Evolutionary conservation across 2,113 vertebrate species (phyloP), one percentile per base, ranked within the genome.

Genomic region (Lipotes vexillifer): DNA sequence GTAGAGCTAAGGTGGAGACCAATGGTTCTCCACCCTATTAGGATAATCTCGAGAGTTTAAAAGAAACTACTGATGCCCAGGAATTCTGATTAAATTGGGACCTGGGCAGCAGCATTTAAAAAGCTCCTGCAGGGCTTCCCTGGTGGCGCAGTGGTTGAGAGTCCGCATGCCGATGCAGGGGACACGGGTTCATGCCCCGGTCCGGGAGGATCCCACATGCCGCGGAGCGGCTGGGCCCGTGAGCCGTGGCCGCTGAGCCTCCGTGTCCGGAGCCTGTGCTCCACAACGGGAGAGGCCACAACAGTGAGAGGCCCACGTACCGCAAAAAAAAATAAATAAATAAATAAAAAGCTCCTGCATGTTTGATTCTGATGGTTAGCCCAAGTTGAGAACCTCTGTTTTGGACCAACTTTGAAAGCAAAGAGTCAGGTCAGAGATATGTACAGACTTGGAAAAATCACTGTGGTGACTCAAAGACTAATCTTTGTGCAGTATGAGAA

Each of bases 381-480:
- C 31, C 38, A 88, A 72, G 57, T 83, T 65, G 59, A 71, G 71
- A 59, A 11, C 6, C 21, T 96, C 52, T 86, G n/a, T 88, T 93
- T 97, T 74, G 41, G 72, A 74, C 55, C 94, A 90, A 38, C 36
- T 94, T 90, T 96, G 44, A 95, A 94, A 95, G 49, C 36, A 88
- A 27, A 38, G 46, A 91, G 5, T 77, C 27, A 77, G 46, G 57
- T 84, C 44, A 89, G 46, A 93, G 88, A 69, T 88, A 88, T 27
- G 36, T 57, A 17, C 6, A 38, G 29, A 88, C 17, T 92, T 90
- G 52, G 36, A 84, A 75, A 71, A 95, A 74, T 49, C 87, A 44
- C 23, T 90, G 0, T 72, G 55, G 13, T 83, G 83, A 82, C 12
- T 66, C 25, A 65, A 86, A 91, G 86, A 57, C 36, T 93, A 31